Percentiles rank a stretch among this genome's conserved stretches.
Conservation (phyloP, 2,888 invertebrate genomes). For the Selenia dentaria region DNA sequence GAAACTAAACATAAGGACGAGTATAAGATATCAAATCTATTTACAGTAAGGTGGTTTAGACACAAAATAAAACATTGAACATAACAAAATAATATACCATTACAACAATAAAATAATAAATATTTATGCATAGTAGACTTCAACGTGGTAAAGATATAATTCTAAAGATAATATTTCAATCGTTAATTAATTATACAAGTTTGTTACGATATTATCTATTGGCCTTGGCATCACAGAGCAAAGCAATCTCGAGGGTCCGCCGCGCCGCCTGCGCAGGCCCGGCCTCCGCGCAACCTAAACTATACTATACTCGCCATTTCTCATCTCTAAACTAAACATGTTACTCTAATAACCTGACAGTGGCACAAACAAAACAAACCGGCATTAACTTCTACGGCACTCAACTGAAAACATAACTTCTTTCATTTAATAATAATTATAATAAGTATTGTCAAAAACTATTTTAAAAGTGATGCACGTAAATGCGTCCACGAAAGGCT, state of each 20-base stretch:
- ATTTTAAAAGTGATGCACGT: slow-evolving; percentile 48
- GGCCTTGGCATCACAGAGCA: slow-evolving; percentile 82
- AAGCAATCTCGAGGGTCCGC: slow-evolving; percentile 67
- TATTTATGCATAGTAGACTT: slow-evolving; percentile 77
- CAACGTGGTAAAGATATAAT: slow-evolving; percentile 79
- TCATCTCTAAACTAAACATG: slow-evolving; percentile 17
- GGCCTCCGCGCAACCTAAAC: too few species aligned
- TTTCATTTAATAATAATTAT: slow-evolving; percentile 6
- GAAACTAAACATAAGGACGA: slow-evolving; percentile 73
- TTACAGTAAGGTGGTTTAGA: slow-evolving; percentile 79
- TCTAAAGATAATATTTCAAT: slow-evolving; percentile 68
- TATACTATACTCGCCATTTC: slow-evolving; percentile 19
- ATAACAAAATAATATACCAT: slow-evolving; percentile 79
- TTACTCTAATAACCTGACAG: slow-evolving; percentile 23
- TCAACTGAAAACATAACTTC: slow-evolving; percentile 39
- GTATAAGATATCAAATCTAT: slow-evolving; percentile 70
- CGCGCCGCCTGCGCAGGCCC: slow-evolving; percentile 35
- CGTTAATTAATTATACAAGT: slow-evolving; percentile 69
- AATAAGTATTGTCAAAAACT: slow-evolving; percentile 35
- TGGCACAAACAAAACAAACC: slow-evolving; percentile 30
- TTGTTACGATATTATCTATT: slow-evolving; percentile 82
- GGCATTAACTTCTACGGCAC: slow-evolving; percentile 36
- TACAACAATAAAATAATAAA: slow-evolving; percentile 84
- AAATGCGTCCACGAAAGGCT: slow-evolving; percentile 52
- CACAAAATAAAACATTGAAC: slow-evolving; percentile 80